These are phyloP conservation scores for Ranitomeya imitator DNA, from an alignment of 2,113 vertebrate genomes.

Conservation along the genomic window DNA sequence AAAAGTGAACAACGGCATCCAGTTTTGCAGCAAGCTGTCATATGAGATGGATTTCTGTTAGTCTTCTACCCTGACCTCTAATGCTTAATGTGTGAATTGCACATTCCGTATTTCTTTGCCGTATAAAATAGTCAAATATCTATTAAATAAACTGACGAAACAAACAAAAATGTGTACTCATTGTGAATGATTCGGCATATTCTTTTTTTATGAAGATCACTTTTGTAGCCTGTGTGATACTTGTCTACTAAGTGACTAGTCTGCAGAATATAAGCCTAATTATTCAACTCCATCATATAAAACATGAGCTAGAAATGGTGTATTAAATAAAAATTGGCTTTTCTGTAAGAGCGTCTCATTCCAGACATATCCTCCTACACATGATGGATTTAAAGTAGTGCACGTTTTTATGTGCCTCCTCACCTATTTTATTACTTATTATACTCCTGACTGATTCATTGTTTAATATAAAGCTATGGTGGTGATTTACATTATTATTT, in stretches of 20 bases:
- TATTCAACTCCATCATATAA: not conserved
- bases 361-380: not conserved
- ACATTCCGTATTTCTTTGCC: not conserved
- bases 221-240: not conserved
- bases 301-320: not conserved
- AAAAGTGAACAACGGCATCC: not conserved
- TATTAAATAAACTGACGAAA: not conserved
- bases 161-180: not conserved
- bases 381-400: not conserved
- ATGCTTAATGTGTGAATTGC: not conserved
- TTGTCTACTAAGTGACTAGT: not conserved
- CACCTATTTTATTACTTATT: constrained; percentile 23
- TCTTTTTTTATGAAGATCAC: not conserved
- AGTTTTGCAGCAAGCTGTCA: not conserved
- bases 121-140: not conserved
- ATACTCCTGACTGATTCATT: constrained; percentile 6
- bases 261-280: not conserved
- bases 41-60: not conserved
- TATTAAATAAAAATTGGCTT: constrained; percentile 11
- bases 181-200: not conserved
- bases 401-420: not conserved
- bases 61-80: not conserved
- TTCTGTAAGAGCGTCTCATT: not conserved
- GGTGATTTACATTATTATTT: constrained; percentile 24
- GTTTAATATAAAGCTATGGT: constrained; percentile 8